Evolutionary conservation across 2,888 invertebrate genomes (phyloP).

Genomic region (Ptychoptera contaminata): DNA sequence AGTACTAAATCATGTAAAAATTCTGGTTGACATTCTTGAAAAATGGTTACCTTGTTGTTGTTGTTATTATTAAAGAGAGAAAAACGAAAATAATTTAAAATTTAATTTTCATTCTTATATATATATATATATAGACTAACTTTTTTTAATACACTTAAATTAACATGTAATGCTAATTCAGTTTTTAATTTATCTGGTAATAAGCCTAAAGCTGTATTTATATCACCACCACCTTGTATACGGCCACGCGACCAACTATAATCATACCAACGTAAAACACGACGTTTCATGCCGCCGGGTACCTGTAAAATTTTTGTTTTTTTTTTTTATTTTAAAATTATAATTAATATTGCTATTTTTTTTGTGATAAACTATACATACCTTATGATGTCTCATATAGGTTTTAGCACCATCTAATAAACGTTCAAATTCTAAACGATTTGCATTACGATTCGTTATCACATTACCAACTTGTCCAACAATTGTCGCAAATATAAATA

Average conservation of each 20-base stretch:
- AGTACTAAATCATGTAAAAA: constrained; percentile 91
- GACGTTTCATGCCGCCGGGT: constrained; percentile 88
- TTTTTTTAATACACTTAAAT: constrained; percentile 87
- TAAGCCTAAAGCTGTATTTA: constrained; percentile 83
- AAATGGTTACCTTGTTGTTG: constrained; percentile 59
- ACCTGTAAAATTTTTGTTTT: constrained; percentile 34
- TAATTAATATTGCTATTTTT: not conserved
- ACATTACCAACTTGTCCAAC: constrained; percentile 97
- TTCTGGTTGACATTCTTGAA: constrained; percentile 95
- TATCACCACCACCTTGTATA: constrained; percentile 91
- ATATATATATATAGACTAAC: constrained; percentile 32
- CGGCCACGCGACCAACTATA: constrained; percentile 95
- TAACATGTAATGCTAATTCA: constrained; percentile 88
- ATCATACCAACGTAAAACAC: constrained; percentile 93
- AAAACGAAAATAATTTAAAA: not conserved
- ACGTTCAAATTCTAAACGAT: constrained; percentile 86
- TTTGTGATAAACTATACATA: constrained; percentile 24
- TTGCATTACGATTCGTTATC: constrained; percentile 92
- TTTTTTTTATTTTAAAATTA: not conserved
- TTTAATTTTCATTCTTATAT: not conserved
- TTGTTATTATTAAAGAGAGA: constrained; percentile 22
- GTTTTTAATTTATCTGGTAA: constrained; percentile 94
- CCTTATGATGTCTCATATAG: constrained; percentile 94
- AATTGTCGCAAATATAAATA: constrained; percentile 95
- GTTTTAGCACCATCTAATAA: constrained; percentile 91